Base-by-base conservation (phyloP, 2,797 vertebrate species). In the Ptychadena robeensis region DNA sequence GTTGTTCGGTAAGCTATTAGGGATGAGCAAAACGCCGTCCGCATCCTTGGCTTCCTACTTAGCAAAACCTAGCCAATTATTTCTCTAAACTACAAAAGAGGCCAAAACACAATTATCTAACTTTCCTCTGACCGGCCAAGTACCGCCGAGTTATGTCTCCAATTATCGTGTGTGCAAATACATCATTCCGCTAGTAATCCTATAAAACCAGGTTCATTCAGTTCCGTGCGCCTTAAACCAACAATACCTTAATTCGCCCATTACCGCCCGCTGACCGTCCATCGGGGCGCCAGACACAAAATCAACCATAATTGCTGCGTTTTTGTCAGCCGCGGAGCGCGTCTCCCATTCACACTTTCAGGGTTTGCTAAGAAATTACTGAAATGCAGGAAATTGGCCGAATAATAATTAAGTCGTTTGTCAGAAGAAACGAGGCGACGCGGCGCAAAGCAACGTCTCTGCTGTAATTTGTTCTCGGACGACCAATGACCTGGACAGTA, bases 241-340 rank as follows among this genome's bases (percentile, higher is more conserved):
- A 57, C 48, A 83, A 57, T 77, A 9, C 27, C 37, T 25, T 73
- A 59, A 66, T 83, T 38, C 66, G 37, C 66, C 73, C 67, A 83
- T 66, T 83, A 83, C 30, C 14, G 59, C 57, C 37, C 3, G 38
- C 48, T 30, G 25, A 18, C 71, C 79, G 14, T 61, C 57, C 69
- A 28, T 78, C 44, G 66, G 76, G 66, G 25, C 66, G 70, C 59
- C 70, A 79, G 75, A 22, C 63, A 44, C 76, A 79, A 83, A 73
- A 84, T 53, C 63, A 35, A 61, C 70, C 34, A 68, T 84, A 84
- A 84, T 84, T 84, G 70, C 70, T 40, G 48, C 25, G 27, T 68
- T 73, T 79, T 79, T 73, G 68, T 59, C 12, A 27, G 28, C 28
- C 11, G 30, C 69, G 22, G 12, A 14, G 12, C 15, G 34, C 66